phyloP scores from a whole-genome alignment of 1,140 invertebrate species.

The Ctenoplectra terminalis region DNA sequence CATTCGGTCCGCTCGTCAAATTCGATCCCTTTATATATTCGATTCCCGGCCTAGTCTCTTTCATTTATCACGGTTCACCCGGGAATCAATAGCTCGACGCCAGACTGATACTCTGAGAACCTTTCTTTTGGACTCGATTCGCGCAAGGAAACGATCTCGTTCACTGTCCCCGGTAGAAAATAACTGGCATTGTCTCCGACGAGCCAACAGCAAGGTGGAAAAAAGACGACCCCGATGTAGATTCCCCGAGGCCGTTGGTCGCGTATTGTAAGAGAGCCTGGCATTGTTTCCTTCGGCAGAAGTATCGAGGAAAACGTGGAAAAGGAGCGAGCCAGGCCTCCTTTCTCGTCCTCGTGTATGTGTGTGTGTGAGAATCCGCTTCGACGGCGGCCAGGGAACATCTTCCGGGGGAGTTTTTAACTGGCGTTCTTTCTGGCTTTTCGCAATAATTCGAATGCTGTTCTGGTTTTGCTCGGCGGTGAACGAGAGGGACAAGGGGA shows the following conservation, averaged over 20 bases:
- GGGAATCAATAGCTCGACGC: background rate
- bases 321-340: slow-evolving; percentile 15
- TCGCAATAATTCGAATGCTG: slow-evolving; percentile 16
- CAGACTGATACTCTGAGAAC: background rate
- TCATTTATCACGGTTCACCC: background rate
- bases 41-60: background rate
- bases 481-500: background rate
- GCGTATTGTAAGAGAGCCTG: slow-evolving; percentile 3
- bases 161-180: slow-evolving; percentile 4
- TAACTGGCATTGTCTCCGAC: slow-evolving; percentile 5
- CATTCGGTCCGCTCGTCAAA: too few relatives aligned
- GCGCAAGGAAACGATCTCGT: background rate
- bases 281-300: slow-evolving; percentile 11
- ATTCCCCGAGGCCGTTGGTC: slow-evolving; percentile 18
- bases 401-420: slow-evolving; percentile 16
- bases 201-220: background rate
- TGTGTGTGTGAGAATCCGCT: background rate
- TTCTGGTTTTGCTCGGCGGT: background rate
- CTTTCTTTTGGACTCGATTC: background rate
- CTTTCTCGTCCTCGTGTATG: background rate
- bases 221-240: slow-evolving; percentile 9
- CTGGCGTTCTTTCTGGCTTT: background rate
- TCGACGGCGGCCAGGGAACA: background rate
- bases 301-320: slow-evolving; percentile 22
- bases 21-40: background rate